phyloP scores from a whole-genome alignment of 2,797 vertebrate genomes.

The Alfaro cultratus region DNA sequence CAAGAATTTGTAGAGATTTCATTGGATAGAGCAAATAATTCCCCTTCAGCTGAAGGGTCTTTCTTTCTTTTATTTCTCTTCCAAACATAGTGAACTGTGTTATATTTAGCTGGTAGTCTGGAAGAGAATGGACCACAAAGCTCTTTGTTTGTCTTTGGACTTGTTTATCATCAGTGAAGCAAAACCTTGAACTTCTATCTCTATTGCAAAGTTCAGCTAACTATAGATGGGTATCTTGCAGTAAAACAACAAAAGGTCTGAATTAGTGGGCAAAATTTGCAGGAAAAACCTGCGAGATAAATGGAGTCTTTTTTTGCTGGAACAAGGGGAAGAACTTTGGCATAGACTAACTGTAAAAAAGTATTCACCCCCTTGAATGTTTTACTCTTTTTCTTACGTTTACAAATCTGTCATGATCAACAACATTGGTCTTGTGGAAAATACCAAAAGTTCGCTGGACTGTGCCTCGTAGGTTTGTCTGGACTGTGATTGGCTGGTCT shows the following conservation, averaged over 20 bases:
- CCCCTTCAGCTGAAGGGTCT: conserved; percentile 33
- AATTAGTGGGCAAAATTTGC: not conserved
- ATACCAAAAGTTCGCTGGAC: too few relatives aligned
- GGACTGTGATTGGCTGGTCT: too few relatives aligned
- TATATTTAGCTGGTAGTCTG: conserved; percentile 25
- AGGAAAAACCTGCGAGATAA: not conserved
- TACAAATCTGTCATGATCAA: not conserved
- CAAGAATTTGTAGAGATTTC: conserved; percentile 51
- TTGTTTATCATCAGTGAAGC: conserved; percentile 49
- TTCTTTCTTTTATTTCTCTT: conserved; percentile 10
- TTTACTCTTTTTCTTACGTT: not conserved
- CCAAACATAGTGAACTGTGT: not conserved
- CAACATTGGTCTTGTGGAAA: too few relatives aligned
- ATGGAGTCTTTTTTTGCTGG: not conserved
- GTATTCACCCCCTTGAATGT: not conserved
- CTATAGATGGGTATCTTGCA: not conserved
- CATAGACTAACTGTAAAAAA: not conserved
- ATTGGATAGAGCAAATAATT: conserved; percentile 45
- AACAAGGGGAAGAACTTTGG: not conserved
- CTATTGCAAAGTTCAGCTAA: not conserved
- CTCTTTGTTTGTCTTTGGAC: conserved; percentile 50
- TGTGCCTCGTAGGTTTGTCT: too few relatives aligned
- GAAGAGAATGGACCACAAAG: conserved; percentile 42
- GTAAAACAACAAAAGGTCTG: not conserved
- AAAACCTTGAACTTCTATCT: conserved; percentile 15